These are phyloP conservation scores for Athrips mouffetella DNA, from an alignment of 2,888 invertebrate genomes.

Conservation along the genomic window DNA sequence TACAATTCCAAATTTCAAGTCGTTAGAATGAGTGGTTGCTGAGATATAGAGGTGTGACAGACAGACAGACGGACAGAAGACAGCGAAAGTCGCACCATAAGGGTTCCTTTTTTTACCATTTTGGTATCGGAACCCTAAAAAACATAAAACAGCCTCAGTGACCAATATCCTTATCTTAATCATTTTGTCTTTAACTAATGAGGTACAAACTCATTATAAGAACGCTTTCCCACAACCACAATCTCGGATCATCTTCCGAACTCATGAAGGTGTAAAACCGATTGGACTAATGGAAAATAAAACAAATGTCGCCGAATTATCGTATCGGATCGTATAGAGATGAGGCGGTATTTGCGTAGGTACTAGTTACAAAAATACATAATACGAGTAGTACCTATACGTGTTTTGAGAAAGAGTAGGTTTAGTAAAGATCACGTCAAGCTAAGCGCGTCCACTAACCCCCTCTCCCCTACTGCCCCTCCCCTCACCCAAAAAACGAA, in stretches of 20 bases:
- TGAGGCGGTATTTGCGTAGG: conserved; percentile 43
- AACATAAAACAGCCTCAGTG: not conserved
- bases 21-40: too few species aligned
- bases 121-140: not conserved
- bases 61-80: too few species aligned
- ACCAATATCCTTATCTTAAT: not conserved
- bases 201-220: not conserved
- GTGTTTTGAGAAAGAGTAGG: not conserved
- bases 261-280: conserved; percentile 46
- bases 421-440: too few species aligned
- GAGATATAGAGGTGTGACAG: too few species aligned
- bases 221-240: not conserved
- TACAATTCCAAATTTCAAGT: too few species aligned
- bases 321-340: conserved; percentile 62
- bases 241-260: conserved; percentile 12
- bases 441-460: too few species aligned
- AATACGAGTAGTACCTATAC: not conserved
- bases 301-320: conserved; percentile 47
- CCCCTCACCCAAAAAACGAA: too few species aligned
- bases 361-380: not conserved
- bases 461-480: too few species aligned
- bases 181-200: not conserved
- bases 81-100: too few species aligned
- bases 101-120: too few species aligned
- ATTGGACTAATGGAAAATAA: conserved; percentile 39